phyloP scores from a whole-genome alignment of 2,113 vertebrate genomes.

The Symphodus melops region DNA sequence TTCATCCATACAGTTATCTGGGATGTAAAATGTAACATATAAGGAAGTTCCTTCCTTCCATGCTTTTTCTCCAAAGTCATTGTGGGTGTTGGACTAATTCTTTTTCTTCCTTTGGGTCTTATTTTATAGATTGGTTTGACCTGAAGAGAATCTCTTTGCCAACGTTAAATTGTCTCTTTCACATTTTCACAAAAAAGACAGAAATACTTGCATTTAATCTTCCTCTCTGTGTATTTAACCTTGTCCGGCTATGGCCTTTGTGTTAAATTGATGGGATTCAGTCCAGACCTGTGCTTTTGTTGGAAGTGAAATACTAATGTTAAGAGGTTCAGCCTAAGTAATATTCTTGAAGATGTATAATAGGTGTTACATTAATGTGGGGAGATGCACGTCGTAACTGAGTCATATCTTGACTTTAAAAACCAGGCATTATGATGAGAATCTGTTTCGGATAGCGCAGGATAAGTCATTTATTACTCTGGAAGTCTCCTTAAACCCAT shows the following conservation, averaged over 20 bases:
- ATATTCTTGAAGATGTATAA: not conserved
- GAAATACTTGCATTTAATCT: not conserved
- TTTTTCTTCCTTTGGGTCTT: not conserved
- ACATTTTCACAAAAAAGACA: not conserved
- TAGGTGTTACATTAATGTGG: not conserved
- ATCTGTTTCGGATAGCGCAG: not conserved
- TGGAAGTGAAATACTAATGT: not conserved
- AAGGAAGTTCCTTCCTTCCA: not conserved
- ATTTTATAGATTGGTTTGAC: not conserved
- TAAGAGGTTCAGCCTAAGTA: not conserved
- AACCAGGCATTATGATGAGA: not conserved
- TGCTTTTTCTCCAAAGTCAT: not conserved
- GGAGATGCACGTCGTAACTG: not conserved
- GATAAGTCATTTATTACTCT: not conserved
- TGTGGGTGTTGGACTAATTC: not conserved
- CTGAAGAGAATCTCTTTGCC: not conserved
- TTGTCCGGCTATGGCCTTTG: not conserved
- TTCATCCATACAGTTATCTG: not conserved
- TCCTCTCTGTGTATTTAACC: slow-evolving; percentile 15
- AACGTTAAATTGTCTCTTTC: not conserved
- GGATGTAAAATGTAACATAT: not conserved
- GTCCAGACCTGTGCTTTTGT: not conserved
- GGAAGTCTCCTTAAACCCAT: not conserved
- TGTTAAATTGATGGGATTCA: not conserved
- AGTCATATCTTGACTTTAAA: not conserved